A percentile compares a stretch with the other conserved stretches of the same genome.
phyloP scores from a whole-genome alignment of 2,797 vertebrate genomes.

The Chloroceryle amazona region DNA sequence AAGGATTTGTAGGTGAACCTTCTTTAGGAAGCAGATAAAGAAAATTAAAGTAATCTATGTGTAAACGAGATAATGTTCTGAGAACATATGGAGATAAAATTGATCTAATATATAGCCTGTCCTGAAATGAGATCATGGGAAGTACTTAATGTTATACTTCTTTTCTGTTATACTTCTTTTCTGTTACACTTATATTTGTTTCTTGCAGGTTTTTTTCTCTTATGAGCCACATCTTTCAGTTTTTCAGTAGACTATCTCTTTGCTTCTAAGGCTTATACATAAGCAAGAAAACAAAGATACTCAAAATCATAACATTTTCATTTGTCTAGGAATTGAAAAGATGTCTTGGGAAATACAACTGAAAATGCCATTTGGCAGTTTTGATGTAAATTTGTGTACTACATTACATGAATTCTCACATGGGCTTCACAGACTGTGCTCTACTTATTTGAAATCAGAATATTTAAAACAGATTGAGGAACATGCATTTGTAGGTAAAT shows the following conservation, averaged over 20 bases:
- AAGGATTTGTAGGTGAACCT: conserved; percentile 55
- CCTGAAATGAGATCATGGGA: background rate
- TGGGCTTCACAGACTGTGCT: background rate
- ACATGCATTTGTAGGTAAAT: background rate
- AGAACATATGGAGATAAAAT: conserved; percentile 42
- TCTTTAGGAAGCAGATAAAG: conserved; percentile 70
- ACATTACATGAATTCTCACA: background rate
- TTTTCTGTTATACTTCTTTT: background rate
- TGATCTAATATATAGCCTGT: background rate
- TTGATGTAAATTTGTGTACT: background rate
- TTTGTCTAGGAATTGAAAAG: conserved; percentile 1
- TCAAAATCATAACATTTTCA: background rate
- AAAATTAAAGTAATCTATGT: conserved; percentile 70
- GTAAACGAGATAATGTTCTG: conserved; percentile 54
- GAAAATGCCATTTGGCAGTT: background rate
- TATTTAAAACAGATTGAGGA: background rate
- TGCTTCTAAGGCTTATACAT: background rate
- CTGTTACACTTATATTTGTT: background rate
- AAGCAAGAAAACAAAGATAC: background rate
- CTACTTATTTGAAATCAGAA: background rate
- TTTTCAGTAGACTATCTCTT: background rate
- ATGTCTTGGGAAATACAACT: background rate
- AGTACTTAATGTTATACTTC: background rate
- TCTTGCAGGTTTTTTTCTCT: background rate
- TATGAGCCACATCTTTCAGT: background rate